Conservation (phyloP, 2,797 vertebrate species). For the Danio jaintianensis region DNA sequence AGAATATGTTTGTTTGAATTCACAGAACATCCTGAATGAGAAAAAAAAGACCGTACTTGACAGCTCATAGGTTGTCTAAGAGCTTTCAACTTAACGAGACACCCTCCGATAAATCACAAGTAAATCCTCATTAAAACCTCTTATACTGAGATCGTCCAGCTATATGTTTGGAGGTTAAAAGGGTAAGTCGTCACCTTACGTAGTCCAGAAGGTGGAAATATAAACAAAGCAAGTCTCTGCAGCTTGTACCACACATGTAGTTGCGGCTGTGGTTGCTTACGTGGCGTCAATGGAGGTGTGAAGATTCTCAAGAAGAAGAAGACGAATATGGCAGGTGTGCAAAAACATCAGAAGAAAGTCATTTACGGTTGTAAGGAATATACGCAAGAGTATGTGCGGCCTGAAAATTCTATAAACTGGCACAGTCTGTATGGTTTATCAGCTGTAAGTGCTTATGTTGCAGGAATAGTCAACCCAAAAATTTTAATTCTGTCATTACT, state of each 20-base stretch:
- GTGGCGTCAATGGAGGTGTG: slow-evolving; percentile 67
- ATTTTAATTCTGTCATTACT: background rate
- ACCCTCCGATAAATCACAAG: too few relatives aligned
- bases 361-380: background rate
- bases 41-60: background rate
- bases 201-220: slow-evolving; percentile 15
- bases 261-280: slow-evolving; percentile 35
- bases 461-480: background rate
- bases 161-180: slow-evolving; percentile 12
- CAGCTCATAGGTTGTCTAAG: background rate
- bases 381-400: background rate
- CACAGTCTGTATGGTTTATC: background rate
- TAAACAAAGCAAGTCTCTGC: slow-evolving; percentile 11
- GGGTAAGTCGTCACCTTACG: background rate
- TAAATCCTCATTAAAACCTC: background rate
- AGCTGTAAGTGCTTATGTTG: background rate
- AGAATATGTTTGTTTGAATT: slow-evolving; percentile 39
- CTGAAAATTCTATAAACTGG: background rate
- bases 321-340: slow-evolving; percentile 46
- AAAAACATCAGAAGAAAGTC: slow-evolving; percentile 37
- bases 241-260: slow-evolving; percentile 44
- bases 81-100: too few relatives aligned
- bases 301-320: slow-evolving; percentile 60
- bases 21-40: slow-evolving; percentile 18
- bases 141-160: background rate